Evolutionary conservation across 1,140 invertebrate genomes (phyloP), one percentile per base, ranked within the genome.

Genomic region (Holcopasites calliopsidis): DNA sequence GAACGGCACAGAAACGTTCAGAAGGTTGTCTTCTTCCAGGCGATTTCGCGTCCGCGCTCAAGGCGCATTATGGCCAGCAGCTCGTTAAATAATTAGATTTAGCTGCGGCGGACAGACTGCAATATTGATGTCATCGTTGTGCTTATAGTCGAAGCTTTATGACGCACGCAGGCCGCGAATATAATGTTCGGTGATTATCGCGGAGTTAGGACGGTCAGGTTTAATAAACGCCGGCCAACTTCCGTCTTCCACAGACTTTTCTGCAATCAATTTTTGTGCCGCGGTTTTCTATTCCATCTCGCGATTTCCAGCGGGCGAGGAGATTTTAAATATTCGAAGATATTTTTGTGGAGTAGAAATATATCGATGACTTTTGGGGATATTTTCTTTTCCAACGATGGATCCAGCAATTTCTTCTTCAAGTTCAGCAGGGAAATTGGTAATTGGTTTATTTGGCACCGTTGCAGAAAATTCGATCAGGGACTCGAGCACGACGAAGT

Each of bases 181-280:
- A 76, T 82, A 80, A 80, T 76, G 44, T 42, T 40, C 44, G n/a
- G 60, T 65, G 52, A 82, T 82, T 82, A 82, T 66, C 58, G 64
- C 65, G 58, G 8, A 31, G 38, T 61, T 76, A 71, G 76, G 74
- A 72, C 42, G 40, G 47, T 26, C 40, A 44, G 23, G 31, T 11
- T 28, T 50, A 44, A 57, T 54, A 44, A 47, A 47, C 28, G 26
- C 3, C 8, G 33, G 31, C 49, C 16, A 74, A 57, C 42, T 79
- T 33, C 64, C 40, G 23, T 13, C n/a, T n/a, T 42, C 50, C 58
- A 55, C 35, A 28, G 31, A 6, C 13, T 42, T 73, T 40, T 16
- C 4, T 54, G 8, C 18, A 16, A 23, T 18, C 3, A 5, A 16
- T 31, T 16, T 54, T 47, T 3, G 16, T 54, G 7, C 13, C 26